A percentile compares a stretch with the other conserved stretches of the same genome.
These are phyloP conservation scores for Watsonalla binaria DNA, from an alignment of 2,888 invertebrate genomes.

Conservation along the genomic window DNA sequence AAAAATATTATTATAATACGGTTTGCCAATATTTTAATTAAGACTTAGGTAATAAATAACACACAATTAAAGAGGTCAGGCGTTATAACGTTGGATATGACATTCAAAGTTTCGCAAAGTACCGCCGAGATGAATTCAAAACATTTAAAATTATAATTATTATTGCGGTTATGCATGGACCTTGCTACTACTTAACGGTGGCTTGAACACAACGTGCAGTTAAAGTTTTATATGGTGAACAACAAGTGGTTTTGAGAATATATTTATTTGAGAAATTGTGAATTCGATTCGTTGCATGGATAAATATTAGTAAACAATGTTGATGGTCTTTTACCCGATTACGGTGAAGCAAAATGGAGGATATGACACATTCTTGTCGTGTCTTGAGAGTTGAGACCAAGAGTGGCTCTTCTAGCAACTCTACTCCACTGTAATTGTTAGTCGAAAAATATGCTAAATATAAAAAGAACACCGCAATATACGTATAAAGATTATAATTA, in stretches of 20 bases:
- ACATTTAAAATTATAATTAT: slow-evolving; percentile 32
- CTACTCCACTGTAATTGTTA: slow-evolving; percentile 17
- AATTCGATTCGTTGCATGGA: too few relatives aligned
- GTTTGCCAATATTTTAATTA: slow-evolving; percentile 20
- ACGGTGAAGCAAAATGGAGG: too few relatives aligned
- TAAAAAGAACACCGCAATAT: slow-evolving; percentile 33
- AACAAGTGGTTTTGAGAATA: slow-evolving; percentile 5
- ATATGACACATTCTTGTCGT: too few relatives aligned
- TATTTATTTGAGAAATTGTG: slow-evolving; percentile 1
- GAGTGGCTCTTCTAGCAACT: slow-evolving; percentile 21
- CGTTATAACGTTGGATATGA: slow-evolving; percentile 13
- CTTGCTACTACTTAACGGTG: slow-evolving; percentile 58
- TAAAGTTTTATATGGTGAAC: slow-evolving; percentile 9
- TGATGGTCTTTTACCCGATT: too few relatives aligned
- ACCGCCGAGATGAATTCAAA: slow-evolving; percentile 46
- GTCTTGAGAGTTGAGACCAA: neutral
- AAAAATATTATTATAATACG: slow-evolving; percentile 11
- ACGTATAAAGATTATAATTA: slow-evolving; percentile 41
- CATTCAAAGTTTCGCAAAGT: slow-evolving; percentile 39
- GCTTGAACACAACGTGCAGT: slow-evolving; percentile 34
- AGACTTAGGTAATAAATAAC: slow-evolving; percentile 21
- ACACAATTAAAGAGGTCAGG: slow-evolving; percentile 27
- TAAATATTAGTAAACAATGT: too few relatives aligned
- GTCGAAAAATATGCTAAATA: slow-evolving; percentile 36
- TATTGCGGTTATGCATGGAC: slow-evolving; percentile 42